Conservation (phyloP, 2,797 vertebrate species). For the Echiichthys vipera region DNA sequence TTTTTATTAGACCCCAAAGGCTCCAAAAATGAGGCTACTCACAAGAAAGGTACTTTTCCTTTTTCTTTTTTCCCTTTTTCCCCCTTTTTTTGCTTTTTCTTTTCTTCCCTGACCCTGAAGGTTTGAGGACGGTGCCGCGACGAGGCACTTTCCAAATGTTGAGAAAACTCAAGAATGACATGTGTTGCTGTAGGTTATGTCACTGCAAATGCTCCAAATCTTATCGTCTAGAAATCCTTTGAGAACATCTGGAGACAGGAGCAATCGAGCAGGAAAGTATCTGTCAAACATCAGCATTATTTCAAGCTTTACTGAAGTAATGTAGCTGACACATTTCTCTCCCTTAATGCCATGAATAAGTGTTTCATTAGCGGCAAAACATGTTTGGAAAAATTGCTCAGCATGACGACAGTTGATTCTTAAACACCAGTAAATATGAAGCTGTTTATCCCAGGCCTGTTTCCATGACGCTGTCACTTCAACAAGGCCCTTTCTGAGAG, state of each 20-base stretch:
- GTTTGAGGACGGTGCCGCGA: conserved; percentile 40
- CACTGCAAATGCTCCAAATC: background rate
- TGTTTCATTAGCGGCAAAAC: conserved; percentile 23
- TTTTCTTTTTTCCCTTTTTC: conserved; percentile 55
- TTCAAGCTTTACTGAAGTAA: conserved; percentile 10
- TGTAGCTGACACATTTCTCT: conserved; percentile 30
- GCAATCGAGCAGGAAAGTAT: conserved; percentile 18
- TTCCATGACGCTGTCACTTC: background rate
- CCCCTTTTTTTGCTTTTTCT: conserved; percentile 32
- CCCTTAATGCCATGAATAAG: background rate
- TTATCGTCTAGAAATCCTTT: conserved; percentile 19
- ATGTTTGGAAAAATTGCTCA: background rate
- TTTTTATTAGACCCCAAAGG: conserved; percentile 90
- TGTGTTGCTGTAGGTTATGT: conserved; percentile 41
- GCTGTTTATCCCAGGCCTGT: background rate
- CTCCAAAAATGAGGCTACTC: conserved; percentile 89
- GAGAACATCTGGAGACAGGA: conserved; percentile 32
- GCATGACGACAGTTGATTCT: background rate
- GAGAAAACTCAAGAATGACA: conserved; percentile 10
- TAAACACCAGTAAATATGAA: conserved; percentile 3
- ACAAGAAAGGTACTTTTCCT: conserved; percentile 90
- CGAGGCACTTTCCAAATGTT: conserved; percentile 48
- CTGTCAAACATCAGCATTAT: conserved; percentile 15
- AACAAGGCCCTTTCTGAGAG: conserved; percentile 1
- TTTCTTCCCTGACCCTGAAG: conserved; percentile 55